Conservation (phyloP, 2,888 invertebrate species). For the Ormyrus rosae region DNA sequence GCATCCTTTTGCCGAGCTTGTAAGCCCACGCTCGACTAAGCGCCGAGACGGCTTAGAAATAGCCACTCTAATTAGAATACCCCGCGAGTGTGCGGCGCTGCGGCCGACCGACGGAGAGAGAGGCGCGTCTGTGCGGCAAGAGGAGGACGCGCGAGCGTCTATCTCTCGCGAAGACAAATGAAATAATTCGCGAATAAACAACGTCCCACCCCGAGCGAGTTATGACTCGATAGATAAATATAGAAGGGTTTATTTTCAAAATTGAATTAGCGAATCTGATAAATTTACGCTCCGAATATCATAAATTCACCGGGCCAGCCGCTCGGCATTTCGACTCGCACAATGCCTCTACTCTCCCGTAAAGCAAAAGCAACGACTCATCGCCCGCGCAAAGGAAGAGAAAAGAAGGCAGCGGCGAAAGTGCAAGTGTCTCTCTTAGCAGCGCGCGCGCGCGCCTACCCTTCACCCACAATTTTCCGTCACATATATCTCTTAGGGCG, state of each 20-base stretch:
- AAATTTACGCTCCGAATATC: not conserved
- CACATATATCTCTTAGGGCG: slow-evolving; percentile 71
- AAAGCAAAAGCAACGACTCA: not conserved
- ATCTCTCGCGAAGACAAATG: slow-evolving; percentile 60
- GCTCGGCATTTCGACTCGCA: not conserved
- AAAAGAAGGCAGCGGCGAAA: not conserved
- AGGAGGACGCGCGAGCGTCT: too few relatives aligned
- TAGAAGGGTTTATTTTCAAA: slow-evolving; percentile 2
- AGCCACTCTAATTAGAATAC: slow-evolving; percentile 70
- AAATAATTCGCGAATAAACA: slow-evolving; percentile 69
- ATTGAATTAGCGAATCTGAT: slow-evolving; percentile 9
- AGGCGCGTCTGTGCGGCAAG: too few relatives aligned
- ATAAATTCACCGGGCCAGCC: not conserved
- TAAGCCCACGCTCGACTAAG: slow-evolving; percentile 43
- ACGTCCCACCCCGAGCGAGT: slow-evolving; percentile 40
- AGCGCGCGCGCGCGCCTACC: slow-evolving; percentile 55
- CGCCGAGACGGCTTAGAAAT: slow-evolving; percentile 65
- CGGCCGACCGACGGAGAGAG: too few relatives aligned
- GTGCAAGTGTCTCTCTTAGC: not conserved
- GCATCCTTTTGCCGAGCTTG: slow-evolving; percentile 37
- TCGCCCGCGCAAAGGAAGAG: not conserved
- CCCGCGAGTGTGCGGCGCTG: not conserved
- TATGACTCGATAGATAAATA: slow-evolving; percentile 12
- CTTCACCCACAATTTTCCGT: slow-evolving; percentile 74
- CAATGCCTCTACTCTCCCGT: not conserved